Percentiles rank a stretch among this genome's conserved stretches.
phyloP scores from a whole-genome alignment of 2,113 vertebrate genomes.

The Lipophrys pholis region DNA sequence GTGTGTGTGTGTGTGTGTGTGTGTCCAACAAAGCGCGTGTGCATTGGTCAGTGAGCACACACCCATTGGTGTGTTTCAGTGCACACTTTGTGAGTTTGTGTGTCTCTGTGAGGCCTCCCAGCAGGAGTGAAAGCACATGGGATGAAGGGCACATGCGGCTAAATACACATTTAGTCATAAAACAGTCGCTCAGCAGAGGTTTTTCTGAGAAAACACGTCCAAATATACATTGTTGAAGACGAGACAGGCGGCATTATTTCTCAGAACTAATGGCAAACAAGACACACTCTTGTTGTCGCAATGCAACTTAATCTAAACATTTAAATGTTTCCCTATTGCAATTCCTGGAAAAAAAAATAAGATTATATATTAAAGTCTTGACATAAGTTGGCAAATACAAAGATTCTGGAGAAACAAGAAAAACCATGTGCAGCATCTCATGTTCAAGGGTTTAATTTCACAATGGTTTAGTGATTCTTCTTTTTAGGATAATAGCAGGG shows the following conservation, averaged over 20 bases:
- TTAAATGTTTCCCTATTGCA: constrained; percentile 8
- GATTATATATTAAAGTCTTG: not conserved
- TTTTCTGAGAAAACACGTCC: constrained; percentile 60
- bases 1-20: constrained; percentile 22
- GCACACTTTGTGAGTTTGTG: constrained; percentile 19
- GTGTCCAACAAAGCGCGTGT: constrained; percentile 24
- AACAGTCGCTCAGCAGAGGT: constrained; percentile 40
- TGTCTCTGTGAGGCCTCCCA: constrained; percentile 53
- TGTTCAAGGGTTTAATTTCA: too few species aligned
- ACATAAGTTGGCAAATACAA: too few species aligned
- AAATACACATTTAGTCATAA: constrained; percentile 65
- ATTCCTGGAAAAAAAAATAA: not conserved
- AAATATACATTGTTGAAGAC: constrained; percentile 35
- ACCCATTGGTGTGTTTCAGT: constrained; percentile 24
- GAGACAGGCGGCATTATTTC: constrained; percentile 34
- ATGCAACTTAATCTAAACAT: constrained; percentile 10
- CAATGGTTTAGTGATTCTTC: too few species aligned
- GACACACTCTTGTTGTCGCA: constrained; percentile 4
- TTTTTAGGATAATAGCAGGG: too few species aligned
- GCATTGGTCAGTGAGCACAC: constrained; percentile 44
- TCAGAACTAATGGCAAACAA: constrained; percentile 39
- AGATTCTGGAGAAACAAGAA: too few species aligned
- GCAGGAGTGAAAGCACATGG: constrained; percentile 63
- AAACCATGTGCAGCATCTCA: too few species aligned
- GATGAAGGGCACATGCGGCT: constrained; percentile 62